phyloP scores from a whole-genome alignment of 2,113 vertebrate species.

The Phalacrocorax aristotelis region DNA sequence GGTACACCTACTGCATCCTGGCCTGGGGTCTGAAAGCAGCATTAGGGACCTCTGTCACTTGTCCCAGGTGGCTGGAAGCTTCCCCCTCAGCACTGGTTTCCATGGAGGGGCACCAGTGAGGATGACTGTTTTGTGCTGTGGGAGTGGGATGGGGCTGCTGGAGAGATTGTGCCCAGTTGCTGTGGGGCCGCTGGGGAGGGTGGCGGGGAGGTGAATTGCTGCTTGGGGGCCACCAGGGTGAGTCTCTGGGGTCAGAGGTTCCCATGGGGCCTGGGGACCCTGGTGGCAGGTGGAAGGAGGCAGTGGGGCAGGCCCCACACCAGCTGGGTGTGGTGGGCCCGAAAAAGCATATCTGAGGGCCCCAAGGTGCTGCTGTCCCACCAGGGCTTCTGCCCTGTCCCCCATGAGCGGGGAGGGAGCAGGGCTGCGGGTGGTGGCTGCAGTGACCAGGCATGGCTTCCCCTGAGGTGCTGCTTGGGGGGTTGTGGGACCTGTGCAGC shows the following conservation, averaged over 20 bases:
- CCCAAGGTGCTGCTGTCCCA: background rate
- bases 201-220: rapidly evolving
- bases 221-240: background rate
- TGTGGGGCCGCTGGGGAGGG: too few relatives aligned
- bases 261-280: rapidly evolving
- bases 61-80: background rate
- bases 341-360: rapidly evolving
- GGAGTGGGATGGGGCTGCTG: too few relatives aligned
- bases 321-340: background rate
- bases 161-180: background rate
- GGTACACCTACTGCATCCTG: background rate
- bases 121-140: too few relatives aligned
- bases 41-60: background rate
- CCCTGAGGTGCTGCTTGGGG: rapidly evolving
- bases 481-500: too few relatives aligned
- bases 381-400: background rate
- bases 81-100: background rate
- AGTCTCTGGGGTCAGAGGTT: background rate
- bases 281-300: background rate
- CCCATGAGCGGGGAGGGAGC: background rate
- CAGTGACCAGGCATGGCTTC: background rate
- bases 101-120: background rate
- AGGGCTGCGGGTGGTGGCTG: rapidly evolving
- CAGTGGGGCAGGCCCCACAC: background rate
- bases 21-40: background rate